phyloP scores from a whole-genome alignment of 35 echinoderm and acorn worm genomes.

The Apostichopus parvimensis region DNA sequence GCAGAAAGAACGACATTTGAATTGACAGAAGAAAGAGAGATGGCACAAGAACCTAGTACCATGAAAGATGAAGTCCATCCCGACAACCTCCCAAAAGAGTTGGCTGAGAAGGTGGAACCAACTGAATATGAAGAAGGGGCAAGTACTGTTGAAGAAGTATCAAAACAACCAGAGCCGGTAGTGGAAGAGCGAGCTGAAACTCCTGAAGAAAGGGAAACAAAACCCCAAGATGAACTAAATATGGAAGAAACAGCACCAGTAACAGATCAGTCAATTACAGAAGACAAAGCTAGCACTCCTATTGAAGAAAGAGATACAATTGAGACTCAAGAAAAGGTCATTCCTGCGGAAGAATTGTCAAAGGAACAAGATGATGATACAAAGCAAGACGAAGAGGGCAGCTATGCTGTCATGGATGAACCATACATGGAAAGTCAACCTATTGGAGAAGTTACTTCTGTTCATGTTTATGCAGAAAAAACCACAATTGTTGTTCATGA shows the following conservation, averaged over 20 bases:
- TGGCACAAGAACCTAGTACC: not conserved
- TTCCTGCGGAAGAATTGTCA: slow-evolving; percentile 34
- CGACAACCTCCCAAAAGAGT: not conserved
- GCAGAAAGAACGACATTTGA: not conserved
- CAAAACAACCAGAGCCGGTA: not conserved
- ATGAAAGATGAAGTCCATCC: not conserved
- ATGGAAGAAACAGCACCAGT: slow-evolving; percentile 37
- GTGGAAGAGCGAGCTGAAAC: not conserved
- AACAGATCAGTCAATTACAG: slow-evolving; percentile 24
- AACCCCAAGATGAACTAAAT: slow-evolving; percentile 42
- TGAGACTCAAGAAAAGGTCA: slow-evolving; percentile 3
- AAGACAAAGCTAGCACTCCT: slow-evolving; percentile 1
- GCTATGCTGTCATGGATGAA: slow-evolving; percentile 8
- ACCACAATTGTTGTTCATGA: not conserved
- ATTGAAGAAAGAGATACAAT: slow-evolving; percentile 3
- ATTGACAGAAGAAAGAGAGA: not conserved
- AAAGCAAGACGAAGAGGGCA: not conserved
- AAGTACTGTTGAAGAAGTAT: not conserved
- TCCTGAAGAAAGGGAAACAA: not conserved
- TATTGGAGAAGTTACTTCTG: slow-evolving; percentile 22
- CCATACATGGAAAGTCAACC: not conserved
- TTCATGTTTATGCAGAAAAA: not conserved
- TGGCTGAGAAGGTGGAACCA: not conserved
- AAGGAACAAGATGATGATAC: not conserved
- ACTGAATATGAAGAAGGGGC: not conserved